Evolutionary conservation across 2,888 invertebrate genomes (phyloP), one percentile per base, ranked within the genome.

Genomic region (Caenorhabditis doughertyi): DNA sequence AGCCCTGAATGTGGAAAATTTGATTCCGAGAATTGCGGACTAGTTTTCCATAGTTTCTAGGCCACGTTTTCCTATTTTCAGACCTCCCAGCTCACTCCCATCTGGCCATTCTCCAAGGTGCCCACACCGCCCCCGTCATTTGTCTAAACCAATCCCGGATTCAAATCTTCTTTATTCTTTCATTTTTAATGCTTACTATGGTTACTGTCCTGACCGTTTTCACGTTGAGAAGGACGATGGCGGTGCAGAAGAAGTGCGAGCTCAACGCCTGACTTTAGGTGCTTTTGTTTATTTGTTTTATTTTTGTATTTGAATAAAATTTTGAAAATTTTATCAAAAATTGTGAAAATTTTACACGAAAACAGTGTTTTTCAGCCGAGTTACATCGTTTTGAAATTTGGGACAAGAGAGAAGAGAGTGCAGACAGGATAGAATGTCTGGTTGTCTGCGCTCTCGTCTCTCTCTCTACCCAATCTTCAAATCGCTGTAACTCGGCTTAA

Each of bases 91-190:
- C 65, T 21, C 42, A 56, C 23, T 23, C 79, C 16, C 68, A 62
- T 5, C 21, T 79, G 23, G 79, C 62, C 7, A 71, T 71, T n/a
- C 11, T 73, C 27, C 44, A 35, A 42, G 39, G 53, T 4, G 8
- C 49, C 18, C 23, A 47, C 2, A n/a, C 29, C 4, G 49, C 60
- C 29, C 49, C 81, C 1, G 70, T 81, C n/a, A 53, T 81, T 27
- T 81, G 81, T 55, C 35, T 81, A 0, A 77, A 71, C 35, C 81
- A 81, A 42, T 73, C 71, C 2, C 29, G 81, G 29, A 70, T 77
- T 29, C 65, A 65, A 27, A 25, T 77, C 7, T 62, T 81, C 56
- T 53, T 81, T 25, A 27, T 67, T 25, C 23, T 81, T 7, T 62
- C 76, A n/a, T 71, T 81, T 42, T 27, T 70, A 23, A 56, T 81